These are phyloP conservation scores for Rhodinocichla rosea DNA, from an alignment of 2,113 vertebrate genomes.

Conservation along the genomic window DNA sequence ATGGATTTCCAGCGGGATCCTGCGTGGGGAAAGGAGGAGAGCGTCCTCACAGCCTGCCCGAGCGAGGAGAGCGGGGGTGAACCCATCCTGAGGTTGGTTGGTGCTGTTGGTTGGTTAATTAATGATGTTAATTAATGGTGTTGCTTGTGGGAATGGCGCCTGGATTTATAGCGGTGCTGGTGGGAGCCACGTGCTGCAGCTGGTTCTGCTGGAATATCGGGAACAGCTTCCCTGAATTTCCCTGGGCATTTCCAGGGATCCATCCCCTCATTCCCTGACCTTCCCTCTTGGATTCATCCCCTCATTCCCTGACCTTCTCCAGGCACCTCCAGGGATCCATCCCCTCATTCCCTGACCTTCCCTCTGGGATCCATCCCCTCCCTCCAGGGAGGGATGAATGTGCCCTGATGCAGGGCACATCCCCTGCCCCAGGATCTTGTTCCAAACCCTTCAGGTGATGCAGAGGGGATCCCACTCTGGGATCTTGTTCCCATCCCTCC, in stretches of 20 bases:
- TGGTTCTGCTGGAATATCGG: background rate
- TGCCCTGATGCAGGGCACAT: no score
- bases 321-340: no score
- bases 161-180: background rate
- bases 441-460: no score
- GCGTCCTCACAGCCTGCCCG: rapidly evolving
- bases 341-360: background rate
- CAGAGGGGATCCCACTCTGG: no score
- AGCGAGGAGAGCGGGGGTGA: rapidly evolving
- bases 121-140: rapidly evolving
- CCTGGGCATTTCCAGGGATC: background rate
- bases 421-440: no score
- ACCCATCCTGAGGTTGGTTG: rapidly evolving
- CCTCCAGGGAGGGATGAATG: no score
- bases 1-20: slow-evolving; percentile 97
- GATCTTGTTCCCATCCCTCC: no score
- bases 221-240: background rate
- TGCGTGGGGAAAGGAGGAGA: background rate
- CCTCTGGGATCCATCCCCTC: no score
- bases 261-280: background rate
- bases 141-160: rapidly evolving
- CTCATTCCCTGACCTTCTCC: background rate
- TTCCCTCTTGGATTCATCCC: background rate
- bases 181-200: rapidly evolving
- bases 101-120: background rate